Evolutionary conservation across 1,140 invertebrate genomes (phyloP), one percentile per base, ranked within the genome.

Genomic region (Macrobrachium rosenbergii): DNA sequence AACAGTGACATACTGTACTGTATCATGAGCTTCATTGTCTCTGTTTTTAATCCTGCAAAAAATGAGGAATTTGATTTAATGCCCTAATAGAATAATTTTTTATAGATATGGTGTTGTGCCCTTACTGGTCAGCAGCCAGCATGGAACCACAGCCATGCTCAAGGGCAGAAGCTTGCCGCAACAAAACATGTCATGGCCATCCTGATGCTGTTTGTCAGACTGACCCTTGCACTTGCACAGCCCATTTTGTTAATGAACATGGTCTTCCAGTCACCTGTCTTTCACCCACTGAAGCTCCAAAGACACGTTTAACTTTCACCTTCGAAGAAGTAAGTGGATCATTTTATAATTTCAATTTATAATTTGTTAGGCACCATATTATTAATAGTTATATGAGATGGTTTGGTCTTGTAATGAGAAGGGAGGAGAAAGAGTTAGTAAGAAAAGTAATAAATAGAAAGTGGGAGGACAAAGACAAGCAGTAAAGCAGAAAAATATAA

Each of bases 171-270:
- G 90, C 91, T 16, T 93, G 93, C 87, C 67, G 78, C 19, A 91
- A 91, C 81, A 73, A 89, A 23, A 90, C 89, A 11, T 93, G 92
- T 87, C 79, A 90, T 28, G 90, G 91, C 63, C 72, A 91, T 23
- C 90, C 92, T 6, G 88, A 91, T 12, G 92, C 91, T 59, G 83
- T 91, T 14, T 93, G 92, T 87, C 88, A 89, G 8, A 92, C 92
- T 11, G 92, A 93, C 80, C 92, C 93, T 1, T 93, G 92, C 90
- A 90, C 91, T n/a, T 93, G 92, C 75, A 83, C 83, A 7, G 89
- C 91, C 19, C 80, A 87, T 58, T 91, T 92, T 77, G 91, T 90
- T 52, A 91, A 91, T 86, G 52, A 90, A 19, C 72, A 90, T 43
- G 92, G 89, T 79, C 90, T 79, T 84, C 67, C 73, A n/a, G 82